These are phyloP conservation scores for Ficedula albicollis DNA, from an alignment of 2,797 vertebrate species.

Conservation along the genomic window DNA sequence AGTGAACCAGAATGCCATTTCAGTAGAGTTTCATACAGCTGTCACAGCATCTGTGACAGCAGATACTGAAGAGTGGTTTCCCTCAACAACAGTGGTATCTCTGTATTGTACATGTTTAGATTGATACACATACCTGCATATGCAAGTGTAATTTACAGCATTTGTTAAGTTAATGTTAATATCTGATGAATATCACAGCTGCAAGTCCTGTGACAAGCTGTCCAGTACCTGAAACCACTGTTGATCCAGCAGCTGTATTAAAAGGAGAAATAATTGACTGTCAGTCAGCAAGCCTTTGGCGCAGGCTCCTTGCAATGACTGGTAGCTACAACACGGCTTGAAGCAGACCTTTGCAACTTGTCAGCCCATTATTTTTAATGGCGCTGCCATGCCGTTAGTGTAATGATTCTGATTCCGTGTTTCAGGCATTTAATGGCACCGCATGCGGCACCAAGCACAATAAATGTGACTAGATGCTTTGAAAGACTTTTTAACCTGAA, in stretches of 20 bases:
- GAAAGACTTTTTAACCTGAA: neutral
- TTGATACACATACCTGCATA: neutral
- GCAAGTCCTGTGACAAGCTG: neutral
- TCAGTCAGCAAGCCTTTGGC: neutral
- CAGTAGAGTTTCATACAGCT: neutral
- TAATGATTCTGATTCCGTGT: neutral
- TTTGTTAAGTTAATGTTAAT: neutral
- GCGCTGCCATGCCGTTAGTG: neutral
- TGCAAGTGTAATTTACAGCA: neutral
- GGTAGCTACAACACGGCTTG: neutral
- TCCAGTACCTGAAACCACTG: neutral
- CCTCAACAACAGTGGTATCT: neutral
- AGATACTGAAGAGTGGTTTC: neutral
- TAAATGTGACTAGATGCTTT: neutral
- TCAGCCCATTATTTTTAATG: conserved; percentile 25
- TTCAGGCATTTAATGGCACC: neutral
- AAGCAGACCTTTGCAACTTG: neutral
- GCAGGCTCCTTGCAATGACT: neutral
- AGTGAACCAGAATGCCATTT: conserved; percentile 31
- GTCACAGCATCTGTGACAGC: conserved; percentile 17
- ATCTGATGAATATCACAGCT: neutral
- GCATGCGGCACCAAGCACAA: neutral
- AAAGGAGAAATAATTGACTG: neutral
- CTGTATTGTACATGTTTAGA: neutral
- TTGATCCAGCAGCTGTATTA: conserved; percentile 14